phyloP scores from a whole-genome alignment of 2,888 invertebrate genomes.

The Neoitamus cyanurus region DNA sequence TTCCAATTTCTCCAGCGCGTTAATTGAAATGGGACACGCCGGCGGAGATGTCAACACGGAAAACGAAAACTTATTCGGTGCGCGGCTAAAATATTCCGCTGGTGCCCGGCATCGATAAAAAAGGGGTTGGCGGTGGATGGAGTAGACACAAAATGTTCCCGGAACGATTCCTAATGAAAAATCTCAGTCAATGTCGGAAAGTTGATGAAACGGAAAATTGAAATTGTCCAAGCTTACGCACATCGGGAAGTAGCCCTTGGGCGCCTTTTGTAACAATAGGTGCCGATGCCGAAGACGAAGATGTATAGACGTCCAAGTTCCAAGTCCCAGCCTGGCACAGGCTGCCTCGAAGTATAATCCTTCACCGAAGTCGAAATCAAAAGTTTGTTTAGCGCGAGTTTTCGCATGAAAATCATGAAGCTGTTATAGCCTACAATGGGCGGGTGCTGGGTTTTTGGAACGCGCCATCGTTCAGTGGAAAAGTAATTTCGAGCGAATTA shows the following conservation, averaged over 20 bases:
- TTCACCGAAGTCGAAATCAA: not conserved
- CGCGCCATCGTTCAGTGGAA: not conserved
- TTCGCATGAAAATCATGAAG: not conserved
- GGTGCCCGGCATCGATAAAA: not conserved
- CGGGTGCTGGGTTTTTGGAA: not conserved
- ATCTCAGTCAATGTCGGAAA: slow-evolving; percentile 24
- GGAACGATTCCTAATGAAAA: slow-evolving; percentile 12
- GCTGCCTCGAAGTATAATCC: not conserved
- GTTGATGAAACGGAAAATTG: slow-evolving; percentile 34
- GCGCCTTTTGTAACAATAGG: not conserved
- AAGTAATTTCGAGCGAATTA: not conserved
- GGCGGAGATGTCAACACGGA: slow-evolving; percentile 13
- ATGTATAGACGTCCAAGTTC: not conserved
- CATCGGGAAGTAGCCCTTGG: not conserved
- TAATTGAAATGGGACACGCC: slow-evolving; percentile 27
- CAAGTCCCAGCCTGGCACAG: not conserved
- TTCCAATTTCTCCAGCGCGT: slow-evolving; percentile 18
- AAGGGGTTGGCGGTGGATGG: not conserved
- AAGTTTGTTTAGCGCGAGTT: not conserved
- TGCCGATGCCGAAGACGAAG: not conserved
- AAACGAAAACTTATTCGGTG: not conserved
- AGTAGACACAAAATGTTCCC: not conserved
- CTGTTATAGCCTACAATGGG: not conserved
- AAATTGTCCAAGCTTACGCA: slow-evolving; percentile 8
- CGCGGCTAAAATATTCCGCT: slow-evolving; percentile 17